Evolutionary conservation across 2,113 vertebrate species (phyloP).

Genomic region (Aptenodytes patagonicus): DNA sequence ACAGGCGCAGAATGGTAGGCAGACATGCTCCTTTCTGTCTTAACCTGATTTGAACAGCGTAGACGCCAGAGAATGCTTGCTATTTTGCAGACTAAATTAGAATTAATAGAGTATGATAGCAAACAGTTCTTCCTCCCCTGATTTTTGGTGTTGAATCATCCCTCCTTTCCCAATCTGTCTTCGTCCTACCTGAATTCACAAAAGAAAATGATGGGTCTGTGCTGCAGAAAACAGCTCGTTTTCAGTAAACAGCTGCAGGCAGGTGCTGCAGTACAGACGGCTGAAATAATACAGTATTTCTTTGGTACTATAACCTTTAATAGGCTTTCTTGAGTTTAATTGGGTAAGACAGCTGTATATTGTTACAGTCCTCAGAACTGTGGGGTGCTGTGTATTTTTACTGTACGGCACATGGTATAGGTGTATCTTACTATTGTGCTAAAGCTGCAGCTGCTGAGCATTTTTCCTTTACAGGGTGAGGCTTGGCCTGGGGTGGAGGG

Average conservation of each 20-base stretch:
- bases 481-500: neutral
- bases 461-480: neutral
- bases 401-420: accelerated
- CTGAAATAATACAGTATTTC: neutral
- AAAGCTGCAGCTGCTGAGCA: neutral
- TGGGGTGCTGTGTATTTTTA: neutral
- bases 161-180: neutral
- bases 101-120: neutral
- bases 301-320: neutral
- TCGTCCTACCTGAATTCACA: neutral
- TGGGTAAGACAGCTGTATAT: neutral
- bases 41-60: too few species aligned
- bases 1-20: neutral
- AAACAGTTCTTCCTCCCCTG: neutral
- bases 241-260: neutral
- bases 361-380: neutral
- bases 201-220: neutral
- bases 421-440: neutral
- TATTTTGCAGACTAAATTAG: neutral
- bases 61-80: neutral
- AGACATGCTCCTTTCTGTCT: neutral
- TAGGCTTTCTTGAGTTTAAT: neutral
- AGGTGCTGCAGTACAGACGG: neutral
- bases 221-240: neutral
- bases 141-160: neutral